phyloP scores from a whole-genome alignment of 2,888 invertebrate species.

The Lithophane socia region DNA sequence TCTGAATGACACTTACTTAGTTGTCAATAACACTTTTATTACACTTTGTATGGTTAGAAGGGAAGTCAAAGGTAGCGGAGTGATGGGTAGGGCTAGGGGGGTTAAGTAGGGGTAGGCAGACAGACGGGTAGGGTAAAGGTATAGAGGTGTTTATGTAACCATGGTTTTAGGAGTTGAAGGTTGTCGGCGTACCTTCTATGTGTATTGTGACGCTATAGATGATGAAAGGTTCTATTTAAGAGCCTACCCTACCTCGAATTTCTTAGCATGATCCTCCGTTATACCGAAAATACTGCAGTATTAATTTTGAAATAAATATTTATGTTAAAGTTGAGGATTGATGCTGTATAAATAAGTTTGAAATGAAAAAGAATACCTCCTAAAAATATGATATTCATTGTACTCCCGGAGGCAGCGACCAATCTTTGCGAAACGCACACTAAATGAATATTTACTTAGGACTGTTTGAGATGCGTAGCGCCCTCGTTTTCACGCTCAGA shows the following conservation, averaged over 20 bases:
- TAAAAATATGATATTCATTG: slow-evolving; percentile 22
- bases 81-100: neutral
- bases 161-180: slow-evolving; percentile 4
- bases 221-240: neutral
- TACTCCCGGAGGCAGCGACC: neutral
- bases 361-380: neutral
- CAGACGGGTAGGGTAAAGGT: neutral
- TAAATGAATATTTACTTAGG: slow-evolving; percentile 54
- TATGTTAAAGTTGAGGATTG: no score
- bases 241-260: no score
- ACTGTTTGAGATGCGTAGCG: slow-evolving; percentile 13
- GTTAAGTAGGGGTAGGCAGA: slow-evolving; percentile 9
- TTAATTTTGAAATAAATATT: no score
- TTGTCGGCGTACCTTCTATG: neutral
- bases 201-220: neutral
- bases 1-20: slow-evolving; percentile 54
- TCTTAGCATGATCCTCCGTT: no score
- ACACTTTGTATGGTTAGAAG: slow-evolving; percentile 47
- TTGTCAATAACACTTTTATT: slow-evolving; percentile 59
- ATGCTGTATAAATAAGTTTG: neutral
- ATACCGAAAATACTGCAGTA: no score
- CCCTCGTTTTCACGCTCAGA: slow-evolving; percentile 4
- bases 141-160: neutral
- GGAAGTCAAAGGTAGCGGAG: slow-evolving; percentile 42
- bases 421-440: slow-evolving; percentile 35